phyloP scores from a whole-genome alignment of 2,113 vertebrate species.

The Cromileptes altivelis region DNA sequence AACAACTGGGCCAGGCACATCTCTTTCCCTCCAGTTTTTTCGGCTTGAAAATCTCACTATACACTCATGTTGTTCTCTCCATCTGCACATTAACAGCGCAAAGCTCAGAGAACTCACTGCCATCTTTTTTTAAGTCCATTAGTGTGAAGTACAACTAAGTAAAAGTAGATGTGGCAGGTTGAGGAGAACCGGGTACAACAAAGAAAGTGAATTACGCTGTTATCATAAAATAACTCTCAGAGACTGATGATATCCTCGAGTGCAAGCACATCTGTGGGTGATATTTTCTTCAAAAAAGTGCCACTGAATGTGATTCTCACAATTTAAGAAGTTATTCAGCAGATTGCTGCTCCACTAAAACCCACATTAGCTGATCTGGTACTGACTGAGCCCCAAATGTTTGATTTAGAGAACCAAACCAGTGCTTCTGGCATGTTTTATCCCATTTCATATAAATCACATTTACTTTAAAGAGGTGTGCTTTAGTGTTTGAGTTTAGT shows the following conservation, averaged over 20 bases:
- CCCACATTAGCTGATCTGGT: constrained; percentile 6
- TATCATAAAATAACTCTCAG: constrained; percentile 63
- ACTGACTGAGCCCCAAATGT: constrained; percentile 1
- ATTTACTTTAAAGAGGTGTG: neutral
- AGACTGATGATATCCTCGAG: constrained; percentile 61
- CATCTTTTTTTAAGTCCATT: constrained; percentile 48
- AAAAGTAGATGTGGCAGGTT: constrained; percentile 59
- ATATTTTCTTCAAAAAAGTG: constrained; percentile 15
- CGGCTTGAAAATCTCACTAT: neutral
- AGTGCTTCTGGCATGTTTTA: constrained; percentile 1
- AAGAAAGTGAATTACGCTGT: constrained; percentile 57
- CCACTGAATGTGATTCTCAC: constrained; percentile 45
- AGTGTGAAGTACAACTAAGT: constrained; percentile 56
- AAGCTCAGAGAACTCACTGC: constrained; percentile 6
- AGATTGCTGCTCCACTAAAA: constrained; percentile 40
- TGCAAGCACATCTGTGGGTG: constrained; percentile 31
- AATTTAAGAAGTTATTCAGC: constrained; percentile 45
- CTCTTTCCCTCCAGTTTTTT: constrained; percentile 5
- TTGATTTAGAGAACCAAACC: neutral
- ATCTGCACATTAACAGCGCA: constrained; percentile 37
- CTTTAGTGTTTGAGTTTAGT: neutral
- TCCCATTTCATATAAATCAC: neutral
- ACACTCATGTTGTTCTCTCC: constrained; percentile 14
- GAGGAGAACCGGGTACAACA: constrained; percentile 37
- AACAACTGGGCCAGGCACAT: constrained; percentile 5